Evolutionary conservation across 1,140 invertebrate genomes (phyloP), one percentile per base, ranked within the genome.

Genomic region (Sesamia nonagrioides): DNA sequence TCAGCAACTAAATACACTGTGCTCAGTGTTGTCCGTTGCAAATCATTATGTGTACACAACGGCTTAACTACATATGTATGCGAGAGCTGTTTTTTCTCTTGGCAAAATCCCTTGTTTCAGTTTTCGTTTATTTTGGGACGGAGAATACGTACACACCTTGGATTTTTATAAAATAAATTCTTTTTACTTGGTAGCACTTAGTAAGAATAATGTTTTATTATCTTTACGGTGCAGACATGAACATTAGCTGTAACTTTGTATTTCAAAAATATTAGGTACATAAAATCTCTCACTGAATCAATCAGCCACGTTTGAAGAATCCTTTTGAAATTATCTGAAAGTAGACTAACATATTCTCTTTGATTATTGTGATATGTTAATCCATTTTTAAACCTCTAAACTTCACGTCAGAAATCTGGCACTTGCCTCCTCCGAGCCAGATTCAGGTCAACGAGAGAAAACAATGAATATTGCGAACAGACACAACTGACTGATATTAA

Each of bases 61-160:
- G 63, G 71, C 80, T 77, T 76, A 74, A 81, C 75, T 82, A n/a
- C n/a, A n/a, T n/a, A 84, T 82, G 77, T 85, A 81, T 78, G 60
- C 79, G 77, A 81, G 80, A 82, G 81, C 69, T 78, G 80, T 80
- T 80, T 82, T 87, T 90, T 90, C 89, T 91, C 89, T 91, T 91
- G 91, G 89, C 89, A 91, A 85, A 84, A 89, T 79, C 82, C 79
- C 87, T 88, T 87, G 89, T 85, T 88, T 86, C 82, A 77, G 68
- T 84, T 79, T 83, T 69, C 60, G 76, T 86, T 86, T 91, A 91
- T 90, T 90, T 89, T 84, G 69, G 82, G 78, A 86, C 73, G 78
- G 35, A 27, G 68, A 78, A 79, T 82, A 79, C 81, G 74, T 66
- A 56, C 27, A 77, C 60, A 77, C 61, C 40, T 77, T 52, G 45